Evolutionary conservation across 2,797 vertebrate genomes (phyloP).

Genomic region (Aulostomus chinensis): DNA sequence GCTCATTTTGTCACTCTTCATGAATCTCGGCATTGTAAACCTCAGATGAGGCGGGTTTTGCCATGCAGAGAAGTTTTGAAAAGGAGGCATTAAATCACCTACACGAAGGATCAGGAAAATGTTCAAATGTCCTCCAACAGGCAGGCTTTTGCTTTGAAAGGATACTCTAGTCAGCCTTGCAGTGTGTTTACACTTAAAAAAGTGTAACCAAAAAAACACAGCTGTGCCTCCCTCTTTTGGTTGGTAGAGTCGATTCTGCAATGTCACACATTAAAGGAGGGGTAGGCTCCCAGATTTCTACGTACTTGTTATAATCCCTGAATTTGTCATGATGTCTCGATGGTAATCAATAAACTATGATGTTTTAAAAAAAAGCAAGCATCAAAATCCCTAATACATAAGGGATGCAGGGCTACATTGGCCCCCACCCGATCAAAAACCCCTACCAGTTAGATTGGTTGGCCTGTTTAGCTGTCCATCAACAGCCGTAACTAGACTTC

Average conservation of each 20-base stretch:
- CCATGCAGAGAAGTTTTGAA: constrained; percentile 4
- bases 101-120: background rate
- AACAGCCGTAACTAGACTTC: no score
- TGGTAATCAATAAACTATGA: no score
- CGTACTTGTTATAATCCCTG: no score
- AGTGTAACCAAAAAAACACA: no score
- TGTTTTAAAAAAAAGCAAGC: no score
- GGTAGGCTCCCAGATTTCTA: no score
- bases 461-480: no score
- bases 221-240: constrained; percentile 32
- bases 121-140: constrained; percentile 1
- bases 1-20: constrained; percentile 35
- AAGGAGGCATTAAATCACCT: background rate
- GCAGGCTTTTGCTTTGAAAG: constrained; percentile 13
- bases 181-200: constrained; percentile 43
- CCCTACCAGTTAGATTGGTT: no score
- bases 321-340: no score
- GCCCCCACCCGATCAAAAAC: no score
- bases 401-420: no score
- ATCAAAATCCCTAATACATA: no score
- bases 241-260: constrained; percentile 50
- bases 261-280: constrained; percentile 58
- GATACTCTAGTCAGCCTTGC: constrained; percentile 15
- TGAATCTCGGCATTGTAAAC: constrained; percentile 35
- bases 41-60: background rate